Conservation (phyloP, 2,888 invertebrate genomes). For the Tethea ocularis region DNA sequence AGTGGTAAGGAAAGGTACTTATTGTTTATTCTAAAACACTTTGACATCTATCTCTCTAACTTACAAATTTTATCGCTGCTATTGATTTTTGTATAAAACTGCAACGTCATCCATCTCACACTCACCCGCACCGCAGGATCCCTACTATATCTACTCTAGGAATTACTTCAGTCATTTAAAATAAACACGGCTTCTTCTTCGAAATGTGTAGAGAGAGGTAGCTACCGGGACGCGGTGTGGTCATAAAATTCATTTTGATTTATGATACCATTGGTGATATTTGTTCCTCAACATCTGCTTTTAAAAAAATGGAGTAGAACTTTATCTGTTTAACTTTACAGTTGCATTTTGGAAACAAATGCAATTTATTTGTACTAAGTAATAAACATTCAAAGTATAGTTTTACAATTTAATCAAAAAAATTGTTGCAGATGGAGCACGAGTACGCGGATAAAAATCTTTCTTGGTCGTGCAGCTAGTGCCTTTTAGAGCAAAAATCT, state of each 20-base stretch:
- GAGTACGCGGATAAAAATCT: neutral
- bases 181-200: conserved; percentile 69
- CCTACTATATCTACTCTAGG: conserved; percentile 51
- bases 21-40: neutral
- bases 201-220: conserved; percentile 61
- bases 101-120: conserved; percentile 73
- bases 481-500: conserved; percentile 17
- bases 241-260: conserved; percentile 65
- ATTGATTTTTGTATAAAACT: conserved; percentile 66
- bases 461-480: neutral
- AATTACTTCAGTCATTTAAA: conserved; percentile 73
- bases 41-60: conserved; percentile 32
- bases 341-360: neutral
- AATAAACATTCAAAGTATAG: neutral
- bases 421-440: neutral
- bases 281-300: conserved; percentile 5
- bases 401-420: neutral
- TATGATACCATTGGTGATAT: conserved; percentile 42
- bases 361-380: neutral
- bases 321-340: neutral
- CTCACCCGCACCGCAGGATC: conserved; percentile 51
- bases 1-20: too few relatives aligned
- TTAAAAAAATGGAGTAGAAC: neutral
- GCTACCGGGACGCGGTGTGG: conserved; percentile 44
- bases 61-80: conserved; percentile 67